Conservation (phyloP, 2,797 vertebrate species). For the Avahi laniger region DNA sequence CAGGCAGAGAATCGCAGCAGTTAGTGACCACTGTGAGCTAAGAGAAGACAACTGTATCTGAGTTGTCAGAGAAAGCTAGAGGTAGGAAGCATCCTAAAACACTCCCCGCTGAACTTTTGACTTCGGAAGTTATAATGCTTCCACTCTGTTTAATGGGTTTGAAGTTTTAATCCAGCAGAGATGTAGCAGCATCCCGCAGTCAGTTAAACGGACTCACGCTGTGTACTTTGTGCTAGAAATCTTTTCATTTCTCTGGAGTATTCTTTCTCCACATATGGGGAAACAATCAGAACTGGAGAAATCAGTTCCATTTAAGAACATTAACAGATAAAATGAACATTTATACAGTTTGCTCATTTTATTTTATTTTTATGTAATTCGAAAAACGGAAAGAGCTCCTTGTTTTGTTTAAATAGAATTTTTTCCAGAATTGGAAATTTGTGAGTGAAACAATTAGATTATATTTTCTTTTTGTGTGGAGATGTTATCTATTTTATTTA, state of each 20-base stretch:
- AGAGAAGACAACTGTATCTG: neutral
- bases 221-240: neutral
- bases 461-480: neutral
- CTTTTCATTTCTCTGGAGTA: constrained; percentile 53
- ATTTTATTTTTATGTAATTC: constrained; percentile 42
- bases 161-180: constrained; percentile 64
- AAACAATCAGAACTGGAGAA: constrained; percentile 38
- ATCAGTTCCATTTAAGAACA: constrained; percentile 46
- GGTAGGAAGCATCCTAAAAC: constrained; percentile 56
- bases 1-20: neutral
- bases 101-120: constrained; percentile 69
- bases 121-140: constrained; percentile 54
- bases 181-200: constrained; percentile 75
- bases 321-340: constrained; percentile 49
- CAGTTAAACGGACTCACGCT: constrained; percentile 41
- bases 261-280: constrained; percentile 29
- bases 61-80: constrained; percentile 66
- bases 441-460: neutral
- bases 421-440: neutral
- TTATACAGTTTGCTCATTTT: constrained; percentile 48
- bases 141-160: constrained; percentile 79
- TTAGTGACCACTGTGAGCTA: constrained; percentile 7
- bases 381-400: neutral
- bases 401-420: neutral
- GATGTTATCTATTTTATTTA: neutral